Evolutionary conservation across 2,888 invertebrate genomes (phyloP), one percentile per base, ranked within the genome.

Genomic region (Chloromyia formosa): DNA sequence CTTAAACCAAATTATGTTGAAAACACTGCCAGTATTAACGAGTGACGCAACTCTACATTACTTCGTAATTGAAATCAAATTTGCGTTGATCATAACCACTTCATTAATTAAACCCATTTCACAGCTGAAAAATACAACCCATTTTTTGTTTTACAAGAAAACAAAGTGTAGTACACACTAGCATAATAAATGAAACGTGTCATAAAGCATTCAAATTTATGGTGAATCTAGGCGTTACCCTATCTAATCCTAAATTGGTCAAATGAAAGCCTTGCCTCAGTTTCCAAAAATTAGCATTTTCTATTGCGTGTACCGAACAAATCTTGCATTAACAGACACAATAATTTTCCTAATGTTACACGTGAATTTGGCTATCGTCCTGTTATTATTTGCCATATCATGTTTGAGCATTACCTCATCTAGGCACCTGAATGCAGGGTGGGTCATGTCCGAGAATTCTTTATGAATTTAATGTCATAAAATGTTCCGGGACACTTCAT

Each of bases 261-360:
- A 49, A 49, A 49, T 3, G 49, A 3, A 49, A 49, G 49, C 49
- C 49, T 49, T 49, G 27, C 49, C 49, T 49, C 49, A 35, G 7
- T 49, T 2, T 49, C 49, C 12, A 3, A 49, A 49, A 35, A 35
- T 35, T 35, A 35, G 27, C 7, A 7, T 35, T 35, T 49, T 7
- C 12, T 7, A 20, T 56, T 56, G 56, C 56, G 56, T 56, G 56
- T 56, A 20, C 56, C 2, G 10, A 56, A 56, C 18, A 20, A 56
- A 56, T 56, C 56, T 56, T 56, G 16, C 10, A 20, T 20, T 20
- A 56, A 56, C 22, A 18, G 3, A 56, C 56, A 20, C 56, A 56
- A 20, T 56, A 56, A 56, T 56, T 56, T 56, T 56, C 49, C 2
- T n/a, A 49, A 49, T 49, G 49, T 49, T 10, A 2, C 22, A 56